These are phyloP conservation scores for Halcyon badia DNA, from an alignment of 2,797 vertebrate species.

Conservation along the genomic window DNA sequence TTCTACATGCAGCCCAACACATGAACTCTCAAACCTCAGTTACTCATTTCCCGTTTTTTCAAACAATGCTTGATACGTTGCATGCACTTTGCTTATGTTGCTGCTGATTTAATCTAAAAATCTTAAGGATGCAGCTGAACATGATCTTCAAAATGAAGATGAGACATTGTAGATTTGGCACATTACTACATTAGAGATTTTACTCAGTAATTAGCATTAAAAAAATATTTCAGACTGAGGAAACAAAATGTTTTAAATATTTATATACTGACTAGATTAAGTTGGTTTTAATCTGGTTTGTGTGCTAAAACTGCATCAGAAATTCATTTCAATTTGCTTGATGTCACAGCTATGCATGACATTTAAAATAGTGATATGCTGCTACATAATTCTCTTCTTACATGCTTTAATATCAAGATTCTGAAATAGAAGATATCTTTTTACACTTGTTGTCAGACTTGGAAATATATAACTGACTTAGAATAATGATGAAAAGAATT, in stretches of 20 bases:
- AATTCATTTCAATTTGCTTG: background rate
- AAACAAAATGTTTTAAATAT: background rate
- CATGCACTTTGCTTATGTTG: background rate
- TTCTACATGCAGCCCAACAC: background rate
- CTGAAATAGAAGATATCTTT: background rate
- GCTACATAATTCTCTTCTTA: background rate
- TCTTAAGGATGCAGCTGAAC: background rate
- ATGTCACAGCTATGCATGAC: background rate
- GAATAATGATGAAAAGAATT: background rate
- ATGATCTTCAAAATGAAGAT: background rate
- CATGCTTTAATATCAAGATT: background rate
- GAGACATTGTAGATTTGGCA: background rate
- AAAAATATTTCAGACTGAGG: background rate
- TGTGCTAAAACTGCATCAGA: background rate
- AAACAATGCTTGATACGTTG: background rate
- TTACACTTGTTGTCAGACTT: background rate
- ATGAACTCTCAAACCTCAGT: background rate
- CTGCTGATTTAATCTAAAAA: background rate
- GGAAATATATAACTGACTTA: background rate
- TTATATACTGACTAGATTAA: background rate
- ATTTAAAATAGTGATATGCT: background rate
- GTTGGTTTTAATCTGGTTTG: background rate
- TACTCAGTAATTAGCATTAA: background rate
- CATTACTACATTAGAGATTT: background rate
- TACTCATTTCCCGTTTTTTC: background rate